Evolutionary conservation across 2,888 invertebrate species (phyloP).

Genomic region (Cosmia trapezina): DNA sequence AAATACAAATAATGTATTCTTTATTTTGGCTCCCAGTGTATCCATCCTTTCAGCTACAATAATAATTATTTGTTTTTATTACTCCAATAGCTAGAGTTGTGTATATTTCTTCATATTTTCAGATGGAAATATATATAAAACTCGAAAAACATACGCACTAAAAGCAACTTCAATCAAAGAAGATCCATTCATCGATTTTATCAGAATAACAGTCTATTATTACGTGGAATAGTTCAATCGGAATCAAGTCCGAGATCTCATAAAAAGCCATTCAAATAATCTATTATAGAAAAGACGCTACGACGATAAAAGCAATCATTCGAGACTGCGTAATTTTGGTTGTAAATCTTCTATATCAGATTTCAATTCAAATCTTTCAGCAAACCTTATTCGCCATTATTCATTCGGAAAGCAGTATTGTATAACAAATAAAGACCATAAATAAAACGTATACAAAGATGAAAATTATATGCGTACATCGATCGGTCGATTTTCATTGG

Average conservation of each 20-base stretch:
- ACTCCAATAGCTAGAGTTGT: slow-evolving; percentile 19
- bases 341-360: slow-evolving; percentile 50
- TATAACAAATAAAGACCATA: slow-evolving; percentile 57
- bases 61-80: slow-evolving; percentile 30
- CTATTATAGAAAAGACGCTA: slow-evolving; percentile 29
- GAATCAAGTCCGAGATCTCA: slow-evolving; percentile 33
- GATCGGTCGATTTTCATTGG: slow-evolving; percentile 41
- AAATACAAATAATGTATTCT: slow-evolving; percentile 13
- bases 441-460: slow-evolving; percentile 55
- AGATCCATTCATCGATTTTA: slow-evolving; percentile 13
- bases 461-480: slow-evolving; percentile 40
- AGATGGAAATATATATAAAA: slow-evolving; percentile 14
- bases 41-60: slow-evolving; percentile 17
- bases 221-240: slow-evolving; percentile 22
- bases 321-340: slow-evolving; percentile 38
- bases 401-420: slow-evolving; percentile 49
- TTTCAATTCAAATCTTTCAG: slow-evolving; percentile 58
- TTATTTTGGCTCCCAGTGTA: slow-evolving; percentile 21
- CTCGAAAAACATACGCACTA: slow-evolving; percentile 9
- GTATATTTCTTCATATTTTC: slow-evolving; percentile 30
- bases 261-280: slow-evolving; percentile 41
- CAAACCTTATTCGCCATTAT: slow-evolving; percentile 40
- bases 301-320: slow-evolving; percentile 53
- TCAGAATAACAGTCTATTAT: slow-evolving; percentile 22
- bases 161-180: slow-evolving; percentile 30